Conservation (phyloP, 2,113 vertebrate genomes). For the Oryzias melastigma region DNA sequence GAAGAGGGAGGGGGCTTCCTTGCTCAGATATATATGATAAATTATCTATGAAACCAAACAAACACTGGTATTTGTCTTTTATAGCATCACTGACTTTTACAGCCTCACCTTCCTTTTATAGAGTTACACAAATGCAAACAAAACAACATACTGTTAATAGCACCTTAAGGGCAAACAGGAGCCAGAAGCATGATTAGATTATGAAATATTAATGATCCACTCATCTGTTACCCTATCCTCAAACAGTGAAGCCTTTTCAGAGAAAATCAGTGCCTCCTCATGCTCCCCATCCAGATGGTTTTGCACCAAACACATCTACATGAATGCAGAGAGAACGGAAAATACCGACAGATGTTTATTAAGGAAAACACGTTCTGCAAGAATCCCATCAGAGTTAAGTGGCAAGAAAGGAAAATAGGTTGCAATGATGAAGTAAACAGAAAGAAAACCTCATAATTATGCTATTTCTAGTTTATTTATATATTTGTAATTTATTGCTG, state of each 20-base stretch:
- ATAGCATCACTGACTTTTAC: not conserved
- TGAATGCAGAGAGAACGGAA: conserved; percentile 57
- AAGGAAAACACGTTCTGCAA: conserved; percentile 36
- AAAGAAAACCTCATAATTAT: conserved; percentile 2
- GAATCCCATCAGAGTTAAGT: conserved; percentile 19
- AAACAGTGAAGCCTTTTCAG: conserved; percentile 23
- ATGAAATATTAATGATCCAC: conserved; percentile 64
- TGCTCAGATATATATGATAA: conserved; percentile 29
- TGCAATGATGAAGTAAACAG: conserved; percentile 6
- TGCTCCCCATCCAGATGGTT: conserved; percentile 21
- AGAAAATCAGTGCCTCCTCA: conserved; percentile 35
- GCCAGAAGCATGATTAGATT: conserved; percentile 50
- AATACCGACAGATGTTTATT: conserved; percentile 54
- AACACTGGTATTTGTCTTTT: conserved; percentile 19
- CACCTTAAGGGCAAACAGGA: conserved; percentile 30
- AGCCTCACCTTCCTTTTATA: not conserved
- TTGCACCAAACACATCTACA: conserved; percentile 20
- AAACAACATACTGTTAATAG: conserved; percentile 12
- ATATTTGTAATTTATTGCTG: conserved; percentile 28
- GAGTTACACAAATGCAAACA: conserved; percentile 11
- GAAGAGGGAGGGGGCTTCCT: conserved; percentile 29
- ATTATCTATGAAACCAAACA: conserved; percentile 23
- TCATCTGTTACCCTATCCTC: conserved; percentile 21
- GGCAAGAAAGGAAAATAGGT: conserved; percentile 32
- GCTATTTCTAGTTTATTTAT: conserved; percentile 8